Percentiles rank a stretch among this genome's conserved stretches.
These are phyloP conservation scores for Ryuthela nishihirai DNA, from an alignment of 2,888 invertebrate genomes.

Conservation along the genomic window DNA sequence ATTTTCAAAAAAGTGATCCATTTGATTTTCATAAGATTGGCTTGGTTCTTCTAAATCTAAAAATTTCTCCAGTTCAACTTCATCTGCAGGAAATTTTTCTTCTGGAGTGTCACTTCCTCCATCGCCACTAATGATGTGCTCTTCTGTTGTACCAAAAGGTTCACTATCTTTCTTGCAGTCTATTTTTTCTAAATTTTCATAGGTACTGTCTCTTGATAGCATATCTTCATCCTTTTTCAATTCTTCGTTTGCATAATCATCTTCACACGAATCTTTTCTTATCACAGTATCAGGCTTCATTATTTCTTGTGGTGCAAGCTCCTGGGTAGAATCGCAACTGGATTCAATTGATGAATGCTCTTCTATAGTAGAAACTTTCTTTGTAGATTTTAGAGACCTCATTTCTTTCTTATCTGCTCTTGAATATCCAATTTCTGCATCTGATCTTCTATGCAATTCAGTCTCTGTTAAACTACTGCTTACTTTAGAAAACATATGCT, in stretches of 20 bases:
- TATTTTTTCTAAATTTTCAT: neutral
- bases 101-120: no score
- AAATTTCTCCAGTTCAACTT: no score
- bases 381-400: slow-evolving; percentile 27
- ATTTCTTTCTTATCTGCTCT: slow-evolving; percentile 33
- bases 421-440: slow-evolving; percentile 23
- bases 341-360: slow-evolving; percentile 37
- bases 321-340: slow-evolving; percentile 32
- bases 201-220: neutral
- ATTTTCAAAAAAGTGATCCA: no score
- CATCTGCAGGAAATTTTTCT: no score
- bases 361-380: slow-evolving; percentile 35
- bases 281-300: neutral
- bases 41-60: no score
- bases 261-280: neutral
- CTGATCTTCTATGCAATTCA: slow-evolving; percentile 22
- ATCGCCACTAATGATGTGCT: no score
- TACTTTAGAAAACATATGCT: slow-evolving; percentile 16
- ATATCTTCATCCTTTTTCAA: slow-evolving; percentile 4
- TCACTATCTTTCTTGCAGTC: no score
- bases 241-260: neutral
- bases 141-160: no score
- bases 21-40: no score
- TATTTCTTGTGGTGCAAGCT: slow-evolving; percentile 17
- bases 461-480: slow-evolving; percentile 19